Conservation (phyloP, 2,797 vertebrate species). For the Pempheris klunzingeri region DNA sequence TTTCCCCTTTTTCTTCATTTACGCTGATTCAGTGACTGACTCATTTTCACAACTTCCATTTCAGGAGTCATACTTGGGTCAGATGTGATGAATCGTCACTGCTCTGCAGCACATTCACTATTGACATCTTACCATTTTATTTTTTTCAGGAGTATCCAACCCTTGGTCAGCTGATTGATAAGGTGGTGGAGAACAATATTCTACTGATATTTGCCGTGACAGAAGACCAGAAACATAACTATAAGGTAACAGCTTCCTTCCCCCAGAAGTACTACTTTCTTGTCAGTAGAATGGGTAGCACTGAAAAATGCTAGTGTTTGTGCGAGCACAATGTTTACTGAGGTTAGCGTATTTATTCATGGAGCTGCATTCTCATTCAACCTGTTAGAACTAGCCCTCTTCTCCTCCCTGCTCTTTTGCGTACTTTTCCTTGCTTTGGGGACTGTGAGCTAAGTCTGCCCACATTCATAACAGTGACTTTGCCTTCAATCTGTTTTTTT, state of each 20-base stretch:
- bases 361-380: constrained; percentile 50
- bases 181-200: constrained; percentile 97
- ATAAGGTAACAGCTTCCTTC: constrained; percentile 87
- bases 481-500: constrained; percentile 39
- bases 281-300: constrained; percentile 6
- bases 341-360: constrained; percentile 58
- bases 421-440: constrained; percentile 10
- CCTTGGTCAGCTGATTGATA: constrained; percentile 96
- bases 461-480: constrained; percentile 30
- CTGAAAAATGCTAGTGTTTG: constrained; percentile 14
- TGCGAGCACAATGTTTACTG: constrained; percentile 32
- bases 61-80: not conserved
- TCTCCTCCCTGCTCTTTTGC: constrained; percentile 6
- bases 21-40: not conserved
- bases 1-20: not conserved
- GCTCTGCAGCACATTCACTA: constrained; percentile 6
- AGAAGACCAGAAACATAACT: constrained; percentile 86
- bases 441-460: constrained; percentile 21
- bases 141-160: constrained; percentile 93
- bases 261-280: not conserved
- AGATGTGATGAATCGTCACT: not conserved
- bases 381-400: constrained; percentile 75
- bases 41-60: not conserved
- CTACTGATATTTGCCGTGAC: constrained; percentile 97
- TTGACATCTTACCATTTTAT: constrained; percentile 2